phyloP scores from a whole-genome alignment of 1,140 invertebrate genomes.

The Watersipora subatra region DNA sequence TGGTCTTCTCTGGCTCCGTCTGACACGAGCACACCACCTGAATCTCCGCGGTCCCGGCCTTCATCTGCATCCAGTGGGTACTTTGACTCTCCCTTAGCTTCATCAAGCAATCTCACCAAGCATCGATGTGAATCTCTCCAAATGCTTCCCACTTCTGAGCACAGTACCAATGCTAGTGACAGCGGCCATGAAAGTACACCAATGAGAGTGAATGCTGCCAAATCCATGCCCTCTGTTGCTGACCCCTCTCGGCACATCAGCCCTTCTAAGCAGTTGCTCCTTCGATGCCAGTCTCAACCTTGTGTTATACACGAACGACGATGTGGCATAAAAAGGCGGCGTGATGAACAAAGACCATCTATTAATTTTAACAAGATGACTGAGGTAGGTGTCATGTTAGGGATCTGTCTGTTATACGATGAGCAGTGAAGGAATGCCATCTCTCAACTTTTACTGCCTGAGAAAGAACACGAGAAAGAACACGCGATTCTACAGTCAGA shows the following conservation, averaged over 20 bases:
- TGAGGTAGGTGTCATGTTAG: constrained; percentile 20
- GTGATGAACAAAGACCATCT: constrained; percentile 20
- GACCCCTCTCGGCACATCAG: constrained; percentile 16
- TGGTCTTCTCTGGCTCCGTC: constrained; percentile 12
- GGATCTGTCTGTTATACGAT: no score
- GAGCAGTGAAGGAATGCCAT: no score
- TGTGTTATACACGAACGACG: constrained; percentile 30
- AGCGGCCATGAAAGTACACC: not conserved
- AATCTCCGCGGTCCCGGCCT: constrained; percentile 28
- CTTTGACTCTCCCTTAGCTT: constrained; percentile 7
- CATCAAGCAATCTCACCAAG: not conserved
- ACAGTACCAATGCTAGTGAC: not conserved
- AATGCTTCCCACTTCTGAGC: not conserved
- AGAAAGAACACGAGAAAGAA: no score
- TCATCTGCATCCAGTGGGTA: constrained; percentile 17
- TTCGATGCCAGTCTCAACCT: constrained; percentile 30
- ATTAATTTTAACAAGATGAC: constrained; percentile 33
- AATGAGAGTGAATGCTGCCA: constrained; percentile 16
- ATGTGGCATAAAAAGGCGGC: constrained; percentile 24
- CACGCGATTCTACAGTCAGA: no score
- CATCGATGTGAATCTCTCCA: not conserved
- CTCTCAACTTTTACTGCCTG: no score
- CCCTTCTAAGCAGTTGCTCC: constrained; percentile 19
- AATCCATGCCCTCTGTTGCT: constrained; percentile 8
- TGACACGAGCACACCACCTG: constrained; percentile 26